Conservation (phyloP, 2,888 invertebrate genomes). For the Platerodrilus igneus region DNA sequence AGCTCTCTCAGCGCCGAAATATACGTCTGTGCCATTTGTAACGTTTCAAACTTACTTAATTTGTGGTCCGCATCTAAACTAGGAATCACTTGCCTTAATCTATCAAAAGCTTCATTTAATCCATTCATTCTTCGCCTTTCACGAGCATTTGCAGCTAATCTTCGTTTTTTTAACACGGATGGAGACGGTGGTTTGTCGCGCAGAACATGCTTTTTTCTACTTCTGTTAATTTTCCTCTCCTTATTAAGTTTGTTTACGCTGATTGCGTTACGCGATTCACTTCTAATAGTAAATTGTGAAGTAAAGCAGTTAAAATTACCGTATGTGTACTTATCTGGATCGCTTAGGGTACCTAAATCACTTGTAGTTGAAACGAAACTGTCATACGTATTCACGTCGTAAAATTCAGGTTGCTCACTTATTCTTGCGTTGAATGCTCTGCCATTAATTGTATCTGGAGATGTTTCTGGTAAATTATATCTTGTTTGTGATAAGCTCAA, state of each 20-base stretch:
- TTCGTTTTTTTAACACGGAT: constrained; percentile 55
- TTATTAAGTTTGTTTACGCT: constrained; percentile 23
- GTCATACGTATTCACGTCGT: constrained; percentile 41
- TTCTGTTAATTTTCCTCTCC: constrained; percentile 22
- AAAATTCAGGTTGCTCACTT: constrained; percentile 30
- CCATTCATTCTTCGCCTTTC: constrained; percentile 70
- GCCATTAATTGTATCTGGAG: constrained; percentile 7
- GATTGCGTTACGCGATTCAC: constrained; percentile 18
- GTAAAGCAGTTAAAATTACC: constrained; percentile 39
- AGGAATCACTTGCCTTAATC: constrained; percentile 64
- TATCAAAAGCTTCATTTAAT: constrained; percentile 68
- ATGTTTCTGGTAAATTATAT: constrained; percentile 8
- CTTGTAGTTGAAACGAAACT: constrained; percentile 38
- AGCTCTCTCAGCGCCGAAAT: constrained; percentile 65
- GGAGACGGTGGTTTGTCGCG: constrained; percentile 41
- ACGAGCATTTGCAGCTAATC: constrained; percentile 67
- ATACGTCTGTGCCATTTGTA: constrained; percentile 74
- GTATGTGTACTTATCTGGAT: constrained; percentile 36
- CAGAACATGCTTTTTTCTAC: constrained; percentile 33
- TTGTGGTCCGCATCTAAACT: constrained; percentile 64
- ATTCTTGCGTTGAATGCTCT: constrained; percentile 12
- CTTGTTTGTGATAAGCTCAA: constrained; percentile 12
- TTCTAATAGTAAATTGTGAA: constrained; percentile 26
- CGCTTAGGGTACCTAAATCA: constrained; percentile 36
- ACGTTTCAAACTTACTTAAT: constrained; percentile 70